Evolutionary conservation across 2,888 invertebrate genomes (phyloP), one percentile per base, ranked within the genome.

Genomic region (Acanthococcus lagerstroemiae): DNA sequence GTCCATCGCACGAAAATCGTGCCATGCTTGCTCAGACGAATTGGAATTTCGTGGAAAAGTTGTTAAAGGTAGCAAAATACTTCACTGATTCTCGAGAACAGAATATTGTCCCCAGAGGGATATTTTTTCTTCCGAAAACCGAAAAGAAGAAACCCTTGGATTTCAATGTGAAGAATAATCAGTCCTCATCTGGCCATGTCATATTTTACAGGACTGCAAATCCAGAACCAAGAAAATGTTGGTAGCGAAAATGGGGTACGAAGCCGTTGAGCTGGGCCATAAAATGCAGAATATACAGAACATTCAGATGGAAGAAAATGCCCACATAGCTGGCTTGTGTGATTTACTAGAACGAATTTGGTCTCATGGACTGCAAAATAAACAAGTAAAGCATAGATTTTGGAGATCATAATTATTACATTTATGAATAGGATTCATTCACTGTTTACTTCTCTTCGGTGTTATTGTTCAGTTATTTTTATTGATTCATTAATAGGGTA

Each of bases 191-290:
- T n/a, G n/a, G n/a, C n/a, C n/a, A n/a, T n/a, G n/a, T n/a, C n/a
- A n/a, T n/a, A n/a, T n/a, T n/a, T n/a, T 69, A 1, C 71, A 91
- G 90, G 92, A 92, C 76, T 90, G 90, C 72, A 92, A 92, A 79
- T 85, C 86, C 60, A 90, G 95, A 83, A 99, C 97, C 1, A 99
- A 99, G 79, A 82, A 96, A 71, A 96, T 99, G 95, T 80, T 99
- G 37, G 85, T 99, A n/a, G 95, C 96, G 74, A 99, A 99, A 80
- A 90, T 99, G 88, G 97, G 97, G 1, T 88, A 87, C 4, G 99
- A 99, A 80, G 97, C 96, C 9, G 88, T 92, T 1, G 95, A 94
- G 56, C 78, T 97, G 69, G 95, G 95, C 15, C 88, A 95, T 70
- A 87, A 87, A 46, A 58, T 46, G 44, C 63, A 50, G 7, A 52